Conservation (phyloP, 2,888 invertebrate species). For the Branchinecta sandiegonensis region DNA sequence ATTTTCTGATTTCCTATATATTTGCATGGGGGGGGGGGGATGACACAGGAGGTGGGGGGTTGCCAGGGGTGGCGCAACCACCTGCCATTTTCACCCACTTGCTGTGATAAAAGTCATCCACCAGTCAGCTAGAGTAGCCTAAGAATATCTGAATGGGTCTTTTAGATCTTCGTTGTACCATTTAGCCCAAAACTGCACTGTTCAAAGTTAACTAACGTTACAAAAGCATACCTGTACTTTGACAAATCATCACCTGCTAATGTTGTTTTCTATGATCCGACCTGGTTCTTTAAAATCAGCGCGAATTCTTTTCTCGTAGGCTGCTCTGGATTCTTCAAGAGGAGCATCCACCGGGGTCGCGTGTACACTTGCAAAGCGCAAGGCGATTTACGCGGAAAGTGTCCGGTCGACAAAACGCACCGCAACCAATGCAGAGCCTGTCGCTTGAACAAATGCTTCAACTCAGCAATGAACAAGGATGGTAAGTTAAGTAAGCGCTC, state of each 20-base stretch:
- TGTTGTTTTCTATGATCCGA: background rate
- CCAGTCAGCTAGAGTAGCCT: background rate
- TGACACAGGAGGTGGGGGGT: too few relatives aligned
- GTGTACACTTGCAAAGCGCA: constrained; percentile 95
- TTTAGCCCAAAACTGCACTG: too few relatives aligned
- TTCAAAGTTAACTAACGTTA: too few relatives aligned
- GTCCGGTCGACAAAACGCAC: constrained; percentile 92
- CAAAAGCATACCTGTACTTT: background rate
- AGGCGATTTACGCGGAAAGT: constrained; percentile 77
- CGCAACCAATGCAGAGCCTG: constrained; percentile 94
- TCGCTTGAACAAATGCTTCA: constrained; percentile 83
- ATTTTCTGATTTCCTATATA: too few relatives aligned
- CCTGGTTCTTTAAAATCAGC: background rate
- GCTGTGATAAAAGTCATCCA: background rate
- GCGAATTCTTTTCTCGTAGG: constrained; percentile 41
- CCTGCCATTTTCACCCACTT: background rate
- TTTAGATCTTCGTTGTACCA: too few relatives aligned
- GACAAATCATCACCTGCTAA: constrained; percentile 16
- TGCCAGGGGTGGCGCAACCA: too few relatives aligned
- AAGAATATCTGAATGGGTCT: background rate
- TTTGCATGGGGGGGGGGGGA: too few relatives aligned
- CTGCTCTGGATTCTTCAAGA: constrained; percentile 88
- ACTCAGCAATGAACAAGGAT: constrained; percentile 94
- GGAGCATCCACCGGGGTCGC: constrained; percentile 87
- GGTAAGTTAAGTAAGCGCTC: constrained; percentile 47